Evolutionary conservation across 2,113 vertebrate species (phyloP), one percentile per base, ranked within the genome.

Genomic region (Sinocyclocheilus rhinocerous): DNA sequence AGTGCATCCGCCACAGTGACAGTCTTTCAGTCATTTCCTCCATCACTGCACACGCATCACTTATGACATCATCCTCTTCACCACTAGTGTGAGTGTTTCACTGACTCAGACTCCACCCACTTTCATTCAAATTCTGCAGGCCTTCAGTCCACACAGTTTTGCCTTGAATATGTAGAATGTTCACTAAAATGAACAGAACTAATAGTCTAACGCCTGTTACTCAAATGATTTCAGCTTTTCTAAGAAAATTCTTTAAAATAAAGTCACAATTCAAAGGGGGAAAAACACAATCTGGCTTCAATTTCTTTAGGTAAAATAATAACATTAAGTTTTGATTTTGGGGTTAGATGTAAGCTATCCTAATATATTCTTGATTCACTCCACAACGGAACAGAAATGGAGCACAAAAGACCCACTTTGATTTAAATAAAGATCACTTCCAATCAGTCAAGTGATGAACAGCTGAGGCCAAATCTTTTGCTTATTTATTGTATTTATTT

Each of bases 61-160:
- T 9, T 15, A 33, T 84, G 85, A 90, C 67, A 65, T 79, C 57
- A 42, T 24, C 85, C 65, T 87, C 81, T 55, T 90, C 88, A 85
- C 81, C 57, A 22, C 1, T 20, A 29, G 72, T 39, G 45, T 15
- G 1, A 67, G 76, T 6, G 88, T 45, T 69, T 80, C 86, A 92
- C 89, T 87, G 81, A 89, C 91, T 90, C 80, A 83, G 61, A 81
- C 45, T 85, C 84, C 85, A 33, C 86, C 77, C 13, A 72, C 33
- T 81, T 63, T 85, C 55, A 6, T 5, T 77, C 2, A 83, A 50
- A 73, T 48, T 39, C 24, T 18, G 52, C 36, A 83, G 1, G 18
- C 4, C 48, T 18, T 67, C 86, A 89, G 89, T 84, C 16, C 81
- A 72, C 82, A 45, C 20, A 24, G 1, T 48, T 24, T 75, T 75